phyloP scores from a whole-genome alignment of 2,797 vertebrate genomes.

The Pangasius krempfi region DNA sequence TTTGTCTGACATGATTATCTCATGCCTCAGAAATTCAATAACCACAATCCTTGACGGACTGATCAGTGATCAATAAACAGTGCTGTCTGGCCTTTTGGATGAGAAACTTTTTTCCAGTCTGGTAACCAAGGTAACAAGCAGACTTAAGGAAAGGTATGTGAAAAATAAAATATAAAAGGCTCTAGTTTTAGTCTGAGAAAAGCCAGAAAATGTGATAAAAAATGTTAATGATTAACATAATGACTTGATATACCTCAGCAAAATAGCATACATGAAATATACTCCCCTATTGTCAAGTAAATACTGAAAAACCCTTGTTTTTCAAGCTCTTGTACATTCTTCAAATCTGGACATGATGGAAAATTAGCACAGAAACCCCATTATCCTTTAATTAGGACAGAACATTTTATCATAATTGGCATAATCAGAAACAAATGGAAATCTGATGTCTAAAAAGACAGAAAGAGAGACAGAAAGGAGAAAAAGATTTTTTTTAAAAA shows the following conservation, averaged over 20 bases:
- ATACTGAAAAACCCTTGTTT: background rate
- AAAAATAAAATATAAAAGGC: background rate
- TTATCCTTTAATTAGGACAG: slow-evolving; percentile 53
- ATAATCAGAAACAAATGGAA: slow-evolving; percentile 54
- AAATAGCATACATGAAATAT: background rate
- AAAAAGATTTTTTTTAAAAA: background rate
- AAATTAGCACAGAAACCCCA: slow-evolving; percentile 47
- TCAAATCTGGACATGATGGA: slow-evolving; percentile 29
- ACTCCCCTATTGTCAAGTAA: background rate
- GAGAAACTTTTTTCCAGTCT: background rate
- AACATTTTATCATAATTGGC: slow-evolving; percentile 58
- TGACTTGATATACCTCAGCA: background rate
- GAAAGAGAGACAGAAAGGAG: background rate
- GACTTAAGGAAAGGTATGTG: background rate
- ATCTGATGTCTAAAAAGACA: background rate
- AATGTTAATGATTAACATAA: background rate
- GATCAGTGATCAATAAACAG: slow-evolving; percentile 16
- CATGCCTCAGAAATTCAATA: background rate
- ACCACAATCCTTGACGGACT: background rate
- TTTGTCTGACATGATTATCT: background rate
- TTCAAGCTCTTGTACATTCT: background rate
- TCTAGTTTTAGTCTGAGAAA: background rate
- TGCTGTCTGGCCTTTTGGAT: background rate
- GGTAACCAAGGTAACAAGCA: slow-evolving; percentile 22
- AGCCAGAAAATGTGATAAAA: background rate